Conservation (phyloP, 2,888 invertebrate species). For the Drosophila emarginata region DNA sequence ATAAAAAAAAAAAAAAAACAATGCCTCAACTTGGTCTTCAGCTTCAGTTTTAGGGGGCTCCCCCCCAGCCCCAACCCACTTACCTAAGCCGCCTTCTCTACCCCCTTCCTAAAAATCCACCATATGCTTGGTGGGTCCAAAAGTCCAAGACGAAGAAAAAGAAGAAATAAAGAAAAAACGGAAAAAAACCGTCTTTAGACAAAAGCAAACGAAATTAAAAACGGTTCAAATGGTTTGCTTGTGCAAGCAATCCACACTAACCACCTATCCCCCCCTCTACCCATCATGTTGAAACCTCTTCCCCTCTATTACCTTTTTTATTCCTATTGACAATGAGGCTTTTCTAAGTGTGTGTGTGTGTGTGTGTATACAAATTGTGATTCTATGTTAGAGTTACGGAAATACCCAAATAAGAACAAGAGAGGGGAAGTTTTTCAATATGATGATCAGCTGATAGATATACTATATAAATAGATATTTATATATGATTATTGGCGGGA, state of each 20-base stretch:
- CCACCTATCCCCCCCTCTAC: background rate
- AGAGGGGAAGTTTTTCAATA: background rate
- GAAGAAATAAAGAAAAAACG: conserved; percentile 16
- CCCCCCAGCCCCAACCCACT: background rate
- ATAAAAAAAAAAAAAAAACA: conserved; percentile 47
- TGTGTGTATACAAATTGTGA: background rate
- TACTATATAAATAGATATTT: too few relatives aligned
- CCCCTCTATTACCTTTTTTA: background rate
- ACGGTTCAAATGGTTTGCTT: conserved; percentile 70
- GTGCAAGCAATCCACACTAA: conserved; percentile 61
- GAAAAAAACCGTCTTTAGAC: conserved; percentile 53
- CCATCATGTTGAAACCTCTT: conserved; percentile 3
- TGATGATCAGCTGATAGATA: background rate
- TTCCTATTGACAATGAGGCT: too few relatives aligned
- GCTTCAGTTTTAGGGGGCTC: conserved; percentile 5
- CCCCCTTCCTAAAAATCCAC: too few relatives aligned
- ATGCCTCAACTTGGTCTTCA: conserved; percentile 25
- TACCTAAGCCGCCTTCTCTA: background rate
- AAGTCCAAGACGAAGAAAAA: conserved; percentile 46
- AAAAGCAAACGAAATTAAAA: conserved; percentile 74
- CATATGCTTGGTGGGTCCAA: conserved; percentile 47
- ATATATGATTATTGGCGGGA: background rate
- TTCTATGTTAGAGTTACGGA: background rate
- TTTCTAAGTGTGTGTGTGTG: background rate
- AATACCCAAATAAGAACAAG: background rate